Base-by-base conservation (phyloP, 2,888 invertebrate genomes). In the Caradrina clavipalpis region DNA sequence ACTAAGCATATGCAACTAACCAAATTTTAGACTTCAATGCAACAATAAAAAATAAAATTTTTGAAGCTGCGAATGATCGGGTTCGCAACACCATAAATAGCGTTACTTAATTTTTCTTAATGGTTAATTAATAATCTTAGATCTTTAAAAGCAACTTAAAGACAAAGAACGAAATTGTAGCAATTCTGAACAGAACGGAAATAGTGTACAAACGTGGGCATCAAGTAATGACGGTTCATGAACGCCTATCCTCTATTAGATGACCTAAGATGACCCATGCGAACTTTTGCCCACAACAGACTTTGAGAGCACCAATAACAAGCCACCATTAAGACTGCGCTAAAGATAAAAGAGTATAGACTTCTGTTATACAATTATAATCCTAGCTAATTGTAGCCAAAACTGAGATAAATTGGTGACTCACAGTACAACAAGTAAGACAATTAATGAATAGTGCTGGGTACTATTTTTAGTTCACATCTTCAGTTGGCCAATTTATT, bases 401-500 rank as follows among this genome's bases (percentile, higher is more conserved):
- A 81, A 82, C 76, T 70, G 56, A 31, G 65, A 77, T 71, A 61
- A 81, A 76, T 73, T 75, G 75, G 26, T 85, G 83, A 85, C 53
- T 81, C 83, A 83, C 47, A 45, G 45, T 45, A 19, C 39, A 4
- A 64, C 63, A 69, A 76, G 31, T 69, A 72, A 71, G 69, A 59
- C 79, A 79, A 85, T 83, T 83, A 80, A 70, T 64, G 68, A 78
- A 72, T 74, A 78, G 71, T 63, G 55, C 66, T 58, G 62, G 21
- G 42, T 26, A 60, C 85, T 83, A 84, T 85, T 85, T 81, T 77
- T 85, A 83, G 84, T 73, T 58, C 73, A 58, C 73, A 71, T 70
- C 61, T 75, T 62, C 76, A 80, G 67, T 69, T 69, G 66, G 64
- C 59, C 78, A 80, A 72, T 81, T 81, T 81, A 72, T 53, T 63